Base-by-base conservation (phyloP, 2,888 invertebrate genomes). In the Thalpophila matura region DNA sequence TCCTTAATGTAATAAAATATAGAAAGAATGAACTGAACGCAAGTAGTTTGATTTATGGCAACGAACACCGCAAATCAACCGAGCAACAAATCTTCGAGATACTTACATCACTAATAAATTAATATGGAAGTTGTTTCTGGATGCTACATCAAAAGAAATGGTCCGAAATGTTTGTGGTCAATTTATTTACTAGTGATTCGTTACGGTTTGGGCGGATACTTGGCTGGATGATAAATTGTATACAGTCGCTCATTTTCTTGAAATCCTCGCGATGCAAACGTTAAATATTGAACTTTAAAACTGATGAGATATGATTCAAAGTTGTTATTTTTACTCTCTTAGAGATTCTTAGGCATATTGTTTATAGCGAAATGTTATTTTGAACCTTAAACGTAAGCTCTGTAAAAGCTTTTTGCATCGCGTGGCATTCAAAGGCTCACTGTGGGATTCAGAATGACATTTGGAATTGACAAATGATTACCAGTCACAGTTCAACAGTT, bases 111-210 rank as follows among this genome's bases (percentile, higher is more conserved):
- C 80, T 85, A 86, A 87, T 86, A 87, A 89, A 90, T 89, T 83
- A 88, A 88, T 87, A 85, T 86, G 69, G 82, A 84, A 86, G 84
- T 84, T 59, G 78, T 80, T 79, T 80, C 79, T 81, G 71, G 86
- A 86, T 70, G 68, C 66, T 63, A 74, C 86, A 86, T 90, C 88
- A 91, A 91, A 92, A 90, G 90, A 89, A 90, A 91, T 87, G 82
- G 79, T 84, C 86, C 86, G 89, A 91, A 92, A 90, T 89, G 87
- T 89, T 92, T 91, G 90, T 91, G 90, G 92, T 94, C 93, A 92
- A 93, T 93, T 93, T 94, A 92, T 93, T 93, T 93, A 94, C 93
- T 89, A 91, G 90, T 84, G 89, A 94, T 94, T 94, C 89, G 94
- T 93, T 94, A 90, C 88, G 89, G 89, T 83, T 87, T 89, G 94